phyloP scores from a whole-genome alignment of 92 coral and sea anemone genomes.

The Galaxea fascicularis region DNA sequence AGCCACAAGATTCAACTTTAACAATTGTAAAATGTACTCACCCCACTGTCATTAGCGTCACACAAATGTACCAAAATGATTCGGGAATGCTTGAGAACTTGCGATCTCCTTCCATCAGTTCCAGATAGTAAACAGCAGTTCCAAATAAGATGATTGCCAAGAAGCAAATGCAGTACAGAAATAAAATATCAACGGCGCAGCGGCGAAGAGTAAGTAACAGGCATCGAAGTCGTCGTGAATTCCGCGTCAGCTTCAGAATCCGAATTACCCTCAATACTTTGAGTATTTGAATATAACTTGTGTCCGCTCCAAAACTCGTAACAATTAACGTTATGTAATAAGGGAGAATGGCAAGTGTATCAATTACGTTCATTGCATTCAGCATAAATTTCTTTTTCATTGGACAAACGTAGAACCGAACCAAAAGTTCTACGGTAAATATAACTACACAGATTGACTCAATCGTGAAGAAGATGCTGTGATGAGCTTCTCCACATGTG shows the following conservation, averaged over 20 bases:
- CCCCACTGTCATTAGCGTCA: constrained; percentile 92
- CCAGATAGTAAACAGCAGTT: constrained; percentile 78
- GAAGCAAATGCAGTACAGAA: constrained; percentile 84
- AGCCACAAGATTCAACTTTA: neutral
- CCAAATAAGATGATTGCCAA: constrained; percentile 88
- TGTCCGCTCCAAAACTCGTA: constrained; percentile 73
- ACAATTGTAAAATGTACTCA: constrained; percentile 39
- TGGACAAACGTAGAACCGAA: constrained; percentile 88
- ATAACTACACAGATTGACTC: constrained; percentile 85
- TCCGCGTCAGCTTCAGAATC: constrained; percentile 84
- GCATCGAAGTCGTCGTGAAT: constrained; percentile 84
- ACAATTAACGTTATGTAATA: constrained; percentile 73
- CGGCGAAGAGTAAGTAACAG: constrained; percentile 79
- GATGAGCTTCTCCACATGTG: constrained; percentile 79
- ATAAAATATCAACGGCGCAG: constrained; percentile 83
- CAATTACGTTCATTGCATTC: constrained; percentile 79
- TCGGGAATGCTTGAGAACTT: constrained; percentile 90
- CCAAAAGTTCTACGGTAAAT: constrained; percentile 73
- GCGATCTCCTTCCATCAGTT: constrained; percentile 65
- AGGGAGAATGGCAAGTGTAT: constrained; percentile 77
- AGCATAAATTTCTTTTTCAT: constrained; percentile 74
- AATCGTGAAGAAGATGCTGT: constrained; percentile 61
- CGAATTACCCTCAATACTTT: constrained; percentile 84
- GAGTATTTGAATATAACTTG: constrained; percentile 78
- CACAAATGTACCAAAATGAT: constrained; percentile 89